Evolutionary conservation across 2,113 vertebrate genomes (phyloP), one percentile per base, ranked within the genome.

Genomic region (Eptesicus fuscus): DNA sequence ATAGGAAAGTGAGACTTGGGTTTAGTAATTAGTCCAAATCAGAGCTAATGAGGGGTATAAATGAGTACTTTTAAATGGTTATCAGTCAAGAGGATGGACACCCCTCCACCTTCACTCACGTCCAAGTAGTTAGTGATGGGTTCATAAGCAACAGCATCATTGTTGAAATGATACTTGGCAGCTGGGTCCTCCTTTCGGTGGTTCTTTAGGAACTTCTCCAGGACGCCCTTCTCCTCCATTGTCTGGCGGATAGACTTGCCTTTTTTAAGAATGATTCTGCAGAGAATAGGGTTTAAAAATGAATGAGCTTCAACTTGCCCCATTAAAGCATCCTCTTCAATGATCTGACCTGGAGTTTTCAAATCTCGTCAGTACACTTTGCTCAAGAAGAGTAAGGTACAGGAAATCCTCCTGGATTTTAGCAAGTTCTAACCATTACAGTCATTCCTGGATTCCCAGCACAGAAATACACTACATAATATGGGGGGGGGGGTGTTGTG

Each of bases 111-210:
- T 25, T 70, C 67, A 86, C 88, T 90, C 76, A 92, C 92, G 49
- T 82, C 23, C 83, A 92, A 2, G 59, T 94, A 94, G 35, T 85
- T 94, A 32, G 91, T 95, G 88, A 92, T 77, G 47, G 96, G 59
- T 28, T 96, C 94, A 4, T 94, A 92, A 76, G 35, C 88, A n/a
- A 95, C 67, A 76, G 91, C 79, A 9, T 85, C 42, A 7, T 42
- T 88, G 44, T 10, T 85, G 67, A 89, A 77, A 67, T 12, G 16
- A 32, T 89, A 91, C 73, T 94, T 95, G 74, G 78, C 18, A 12
- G 18, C 74, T 23, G 84, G 88, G 12, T 92, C 88, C 23, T 9
- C 37, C 61, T 85, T 95, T 7, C 35, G 42, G 42, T 79, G 4
- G 49, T n/a, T 79, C 73, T 63, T 94, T 9, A 94, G 88, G 28